phyloP scores from a whole-genome alignment of 2,888 invertebrate species.

The Latrodectus hesperus region DNA sequence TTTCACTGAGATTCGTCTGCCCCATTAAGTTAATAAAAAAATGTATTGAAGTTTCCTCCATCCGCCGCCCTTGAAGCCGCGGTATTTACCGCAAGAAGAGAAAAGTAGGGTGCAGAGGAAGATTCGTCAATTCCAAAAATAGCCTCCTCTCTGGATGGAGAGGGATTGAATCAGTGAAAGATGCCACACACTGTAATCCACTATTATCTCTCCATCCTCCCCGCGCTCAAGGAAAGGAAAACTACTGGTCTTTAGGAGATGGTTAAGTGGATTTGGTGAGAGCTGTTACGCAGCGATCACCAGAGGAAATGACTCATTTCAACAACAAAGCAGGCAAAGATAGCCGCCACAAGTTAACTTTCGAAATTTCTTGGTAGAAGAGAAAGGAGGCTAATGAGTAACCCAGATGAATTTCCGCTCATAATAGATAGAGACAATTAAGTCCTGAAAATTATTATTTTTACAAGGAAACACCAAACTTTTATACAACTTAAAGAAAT shows the following conservation, averaged over 20 bases:
- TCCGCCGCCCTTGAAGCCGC: not conserved
- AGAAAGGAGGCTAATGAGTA: too few relatives aligned
- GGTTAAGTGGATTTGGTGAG: not conserved
- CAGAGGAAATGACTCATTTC: not conserved
- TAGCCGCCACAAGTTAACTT: too few relatives aligned
- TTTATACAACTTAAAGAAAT: too few relatives aligned
- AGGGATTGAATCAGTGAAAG: conserved; percentile 12
- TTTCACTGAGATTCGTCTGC: too few relatives aligned
- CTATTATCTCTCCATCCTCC: conserved; percentile 11
- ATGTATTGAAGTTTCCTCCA: too few relatives aligned
- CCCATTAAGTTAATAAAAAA: too few relatives aligned
- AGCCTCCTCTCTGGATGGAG: not conserved
- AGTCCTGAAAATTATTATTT: too few relatives aligned
- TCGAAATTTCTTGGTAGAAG: too few relatives aligned
- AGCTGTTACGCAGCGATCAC: not conserved
- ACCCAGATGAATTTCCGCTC: too few relatives aligned
- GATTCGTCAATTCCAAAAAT: conserved; percentile 51
- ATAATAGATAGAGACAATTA: too few relatives aligned
- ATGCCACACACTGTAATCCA: not conserved
- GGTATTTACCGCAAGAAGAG: conserved; percentile 10
- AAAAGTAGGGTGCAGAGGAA: not conserved
- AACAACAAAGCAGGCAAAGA: not conserved
- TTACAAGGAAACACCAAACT: too few relatives aligned
- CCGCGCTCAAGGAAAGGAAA: not conserved
- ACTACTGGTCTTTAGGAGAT: conserved; percentile 4